phyloP scores from a whole-genome alignment of 1,140 invertebrate genomes.

The Ceratoteleas bidentatus region DNA sequence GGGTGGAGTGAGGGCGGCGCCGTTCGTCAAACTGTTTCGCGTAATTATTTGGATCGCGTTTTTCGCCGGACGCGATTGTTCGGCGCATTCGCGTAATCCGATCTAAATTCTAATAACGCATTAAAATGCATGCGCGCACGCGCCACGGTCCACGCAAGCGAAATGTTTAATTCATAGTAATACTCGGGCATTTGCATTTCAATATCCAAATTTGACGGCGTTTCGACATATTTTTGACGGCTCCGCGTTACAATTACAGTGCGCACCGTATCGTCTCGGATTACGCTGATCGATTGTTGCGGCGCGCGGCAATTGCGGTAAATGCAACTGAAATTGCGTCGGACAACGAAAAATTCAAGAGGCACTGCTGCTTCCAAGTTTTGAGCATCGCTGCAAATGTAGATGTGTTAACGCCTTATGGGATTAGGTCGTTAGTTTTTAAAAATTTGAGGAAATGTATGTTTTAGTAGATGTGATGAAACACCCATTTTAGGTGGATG shows the following conservation, averaged over 20 bases:
- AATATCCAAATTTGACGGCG: neutral
- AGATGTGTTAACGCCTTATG: no score
- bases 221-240: neutral
- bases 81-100: conserved; percentile 11
- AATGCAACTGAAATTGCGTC: no score
- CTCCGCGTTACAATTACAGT: neutral
- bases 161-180: conserved; percentile 38
- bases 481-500: no score
- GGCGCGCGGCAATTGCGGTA: no score
- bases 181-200: conserved; percentile 18
- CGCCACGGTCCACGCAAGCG: conserved; percentile 9
- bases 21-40: no score
- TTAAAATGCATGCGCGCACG: conserved; percentile 19
- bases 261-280: neutral
- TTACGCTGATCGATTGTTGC: neutral
- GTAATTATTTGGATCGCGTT: conserved; percentile 17
- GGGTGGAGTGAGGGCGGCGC: no score
- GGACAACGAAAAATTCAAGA: no score
- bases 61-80: conserved; percentile 19
- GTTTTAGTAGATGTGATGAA: no score
- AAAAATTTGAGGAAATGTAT: no score
- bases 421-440: no score
- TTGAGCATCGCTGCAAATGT: no score
- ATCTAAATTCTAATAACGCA: conserved; percentile 40
- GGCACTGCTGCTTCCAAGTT: no score